Base-by-base conservation (phyloP, 2,888 invertebrate species). In the Spatulosminthurus flaviceps region DNA sequence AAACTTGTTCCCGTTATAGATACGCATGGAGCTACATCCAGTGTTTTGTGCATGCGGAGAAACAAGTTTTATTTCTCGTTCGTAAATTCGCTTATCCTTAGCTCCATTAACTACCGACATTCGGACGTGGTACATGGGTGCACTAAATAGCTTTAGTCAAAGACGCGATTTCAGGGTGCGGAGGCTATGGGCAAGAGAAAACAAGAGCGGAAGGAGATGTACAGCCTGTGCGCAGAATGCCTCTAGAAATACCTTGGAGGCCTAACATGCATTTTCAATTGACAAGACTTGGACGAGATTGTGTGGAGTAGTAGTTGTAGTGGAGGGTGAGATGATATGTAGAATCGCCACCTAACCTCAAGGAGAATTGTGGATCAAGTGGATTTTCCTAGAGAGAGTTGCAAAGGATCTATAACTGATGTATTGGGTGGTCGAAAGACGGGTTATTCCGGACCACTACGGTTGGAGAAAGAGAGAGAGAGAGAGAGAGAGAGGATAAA, bases 191-290 rank as follows among this genome's bases (percentile, higher is more conserved):
- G 51, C 5, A n/a, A 51, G 16, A 51, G 51, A 51, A 51, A 51
- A 51, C n/a, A 21, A 41, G n/a, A n/a, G n/a, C n/a, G n/a, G n/a
- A n/a, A n/a, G 21, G 21, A 34, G 21, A n/a, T 34, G 21, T 22
- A 29, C 11, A n/a, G 1, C 29, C 24, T 29, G 34, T 69, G 28
- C 41, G n/a, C 34, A 29, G 26, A 73, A 26, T 61, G 29, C 21
- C 16, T n/a, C 5, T 16, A 43, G 29, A 24, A 73, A 74, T 78
- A 66, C 75, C 80, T 80, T 28, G 43, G 41, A 80, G 78, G 78
- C 76, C 78, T 70, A 61, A 80, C 80, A 80, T 78, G 78, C 69
- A 71, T 80, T 80, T 80, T 80, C 80, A 78, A 80, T 80, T 80
- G 75, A 41, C 61, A 51, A n/a, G 61, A 72, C 72, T 51, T 72